These are phyloP conservation scores for Gopherus flavomarginatus DNA, from an alignment of 2,113 vertebrate genomes.

Conservation along the genomic window DNA sequence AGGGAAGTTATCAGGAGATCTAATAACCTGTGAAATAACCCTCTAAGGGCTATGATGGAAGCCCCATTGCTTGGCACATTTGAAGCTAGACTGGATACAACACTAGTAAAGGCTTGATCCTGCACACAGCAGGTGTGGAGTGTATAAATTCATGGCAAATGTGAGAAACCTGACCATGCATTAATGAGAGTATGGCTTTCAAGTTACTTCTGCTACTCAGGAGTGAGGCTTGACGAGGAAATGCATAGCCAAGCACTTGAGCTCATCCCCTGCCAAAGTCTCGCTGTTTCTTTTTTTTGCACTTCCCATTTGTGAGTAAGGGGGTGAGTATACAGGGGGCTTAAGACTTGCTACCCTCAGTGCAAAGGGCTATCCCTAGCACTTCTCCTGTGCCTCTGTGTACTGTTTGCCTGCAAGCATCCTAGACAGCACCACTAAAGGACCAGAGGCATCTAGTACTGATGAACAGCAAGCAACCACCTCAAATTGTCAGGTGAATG, in stretches of 20 bases:
- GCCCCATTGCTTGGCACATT: slow-evolving; percentile 26
- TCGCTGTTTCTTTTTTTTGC: neutral
- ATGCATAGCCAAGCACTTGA: neutral
- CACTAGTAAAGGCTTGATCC: slow-evolving; percentile 16
- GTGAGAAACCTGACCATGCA: neutral
- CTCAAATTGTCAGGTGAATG: neutral
- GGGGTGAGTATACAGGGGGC: fast-evolving
- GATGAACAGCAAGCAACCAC: neutral
- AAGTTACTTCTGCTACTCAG: neutral
- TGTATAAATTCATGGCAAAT: neutral
- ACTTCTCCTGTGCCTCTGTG: neutral
- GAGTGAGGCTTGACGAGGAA: neutral
- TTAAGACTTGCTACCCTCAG: neutral
- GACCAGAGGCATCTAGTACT: neutral
- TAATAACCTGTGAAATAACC: slow-evolving; percentile 40
- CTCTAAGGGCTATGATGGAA: slow-evolving; percentile 32
- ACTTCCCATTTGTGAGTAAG: neutral
- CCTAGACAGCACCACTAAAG: neutral
- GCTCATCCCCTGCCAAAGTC: neutral
- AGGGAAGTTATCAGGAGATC: slow-evolving; percentile 61
- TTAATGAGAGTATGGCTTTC: neutral
- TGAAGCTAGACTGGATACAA: neutral
- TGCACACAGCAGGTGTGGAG: neutral
- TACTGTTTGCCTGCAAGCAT: neutral
- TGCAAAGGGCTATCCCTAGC: neutral